Base-by-base conservation (phyloP, 2,113 vertebrate genomes). In the crab-eating macaque (Macaca fascicularis) region DNA sequence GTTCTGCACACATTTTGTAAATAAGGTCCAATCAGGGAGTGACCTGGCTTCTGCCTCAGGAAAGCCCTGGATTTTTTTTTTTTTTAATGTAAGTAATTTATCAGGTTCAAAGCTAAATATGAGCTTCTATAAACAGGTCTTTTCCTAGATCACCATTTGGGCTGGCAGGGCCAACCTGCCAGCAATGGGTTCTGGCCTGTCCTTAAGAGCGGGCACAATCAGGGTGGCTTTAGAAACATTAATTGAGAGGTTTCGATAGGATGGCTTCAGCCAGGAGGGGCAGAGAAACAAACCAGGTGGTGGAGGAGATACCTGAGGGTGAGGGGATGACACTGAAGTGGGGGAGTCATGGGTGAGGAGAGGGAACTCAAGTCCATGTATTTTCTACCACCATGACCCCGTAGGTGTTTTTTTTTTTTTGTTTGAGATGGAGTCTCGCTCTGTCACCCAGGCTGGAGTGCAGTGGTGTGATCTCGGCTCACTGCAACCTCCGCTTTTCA, bases 311-410 rank as follows among this genome's bases (percentile, higher is more conserved):
- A 20, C 52, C 6, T 0, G 5, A 52, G 25, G 76, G 23, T 2
- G 4, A 64, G 35, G 25, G 13, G 9, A 23, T 27, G 74, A 89
- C 27, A 19, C 1, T 83, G 50, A 83, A 69, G 52, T 0, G 0
- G 27, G 32, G n/a, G 76, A 80, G 35, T n/a, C 8, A 3, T 0
- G 1, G 0, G 0, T 30, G 6, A 72, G 57, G 61, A 13, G 4
- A 4, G 6, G 55, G 32, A 52, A 17, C 61, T 45, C 40, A 75
- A 57, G 79, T 8, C 12, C 10, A 35, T 6, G 0, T 4, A 6
- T 30, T 86, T 48, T 22, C 45, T 40, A 45, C 32, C 13, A 0
- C 27, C 6, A 23, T 10, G 57, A 81, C 5, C 38, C 5, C 12
- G 5, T 30, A 30, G 61, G 27, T 64, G 12, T 61, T 61, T 27